These are phyloP conservation scores for Drosophila sp. DNA, from an alignment of 1,140 invertebrate species.

Conservation along the genomic window DNA sequence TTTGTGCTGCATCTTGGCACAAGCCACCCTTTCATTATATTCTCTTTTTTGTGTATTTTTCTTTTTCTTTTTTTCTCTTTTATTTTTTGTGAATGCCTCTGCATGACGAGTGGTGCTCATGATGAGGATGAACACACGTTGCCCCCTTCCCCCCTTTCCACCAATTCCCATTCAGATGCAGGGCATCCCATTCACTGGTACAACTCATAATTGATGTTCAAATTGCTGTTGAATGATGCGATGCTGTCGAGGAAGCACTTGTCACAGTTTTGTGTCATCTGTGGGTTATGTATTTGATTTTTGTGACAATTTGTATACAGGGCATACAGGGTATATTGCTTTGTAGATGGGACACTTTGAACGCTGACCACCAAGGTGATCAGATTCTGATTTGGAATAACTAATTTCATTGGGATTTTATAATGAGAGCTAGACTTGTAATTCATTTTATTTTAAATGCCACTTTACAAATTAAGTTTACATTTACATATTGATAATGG, in stretches of 20 bases:
- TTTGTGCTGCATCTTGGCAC: conserved; percentile 71
- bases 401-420: too few species aligned
- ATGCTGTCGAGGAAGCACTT: conserved; percentile 68
- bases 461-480: too few species aligned
- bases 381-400: too few species aligned
- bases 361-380: neutral
- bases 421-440: too few species aligned
- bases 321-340: neutral
- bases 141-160: too few species aligned
- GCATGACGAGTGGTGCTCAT: conserved; percentile 70
- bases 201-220: conserved; percentile 79
- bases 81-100: conserved; percentile 53
- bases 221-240: conserved; percentile 76
- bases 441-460: too few species aligned
- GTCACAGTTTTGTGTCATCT: conserved; percentile 65
- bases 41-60: conserved; percentile 7
- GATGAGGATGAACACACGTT: conserved; percentile 47
- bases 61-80: too few species aligned
- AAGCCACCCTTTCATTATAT: conserved; percentile 59
- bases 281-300: conserved; percentile 42
- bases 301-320: conserved; percentile 30
- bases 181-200: conserved; percentile 27
- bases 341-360: neutral
- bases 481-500: too few species aligned
- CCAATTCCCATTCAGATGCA: conserved; percentile 17